Evolutionary conservation across 2,113 vertebrate genomes (phyloP).

Genomic region (Bolborhynchus lineola): DNA sequence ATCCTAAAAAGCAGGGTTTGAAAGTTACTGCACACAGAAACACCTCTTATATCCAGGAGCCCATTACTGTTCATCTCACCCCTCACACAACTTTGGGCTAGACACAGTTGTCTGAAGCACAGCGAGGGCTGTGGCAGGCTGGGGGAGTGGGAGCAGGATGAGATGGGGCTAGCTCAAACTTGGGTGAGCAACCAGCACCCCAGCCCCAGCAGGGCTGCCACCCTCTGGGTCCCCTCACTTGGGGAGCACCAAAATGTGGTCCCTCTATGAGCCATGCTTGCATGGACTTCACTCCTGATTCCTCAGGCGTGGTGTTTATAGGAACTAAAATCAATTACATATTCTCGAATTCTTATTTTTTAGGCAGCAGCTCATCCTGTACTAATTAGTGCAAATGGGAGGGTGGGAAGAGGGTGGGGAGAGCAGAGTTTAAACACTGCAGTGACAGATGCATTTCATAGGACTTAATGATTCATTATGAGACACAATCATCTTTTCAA

Average conservation of each 20-base stretch:
- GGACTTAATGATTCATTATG: slow-evolving; percentile 18
- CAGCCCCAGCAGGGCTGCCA: not conserved
- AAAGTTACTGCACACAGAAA: not conserved
- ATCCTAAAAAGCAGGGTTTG: not conserved
- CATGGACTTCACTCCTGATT: not conserved
- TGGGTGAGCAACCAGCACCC: not conserved
- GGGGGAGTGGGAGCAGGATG: rapidly evolving
- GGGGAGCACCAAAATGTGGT: not conserved
- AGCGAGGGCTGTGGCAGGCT: rapidly evolving
- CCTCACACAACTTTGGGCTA: rapidly evolving
- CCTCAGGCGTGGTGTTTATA: not conserved
- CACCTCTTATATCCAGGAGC: not conserved
- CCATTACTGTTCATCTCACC: not conserved
- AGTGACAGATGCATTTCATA: slow-evolving; percentile 42
- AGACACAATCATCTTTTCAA: slow-evolving; percentile 18
- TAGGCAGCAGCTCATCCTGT: not conserved
- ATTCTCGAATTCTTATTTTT: not conserved
- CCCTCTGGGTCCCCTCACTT: not conserved
- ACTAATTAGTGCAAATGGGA: slow-evolving; percentile 25
- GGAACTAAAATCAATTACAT: not conserved
- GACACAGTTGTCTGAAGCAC: not conserved
- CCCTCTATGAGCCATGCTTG: not conserved
- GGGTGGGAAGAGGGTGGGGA: not conserved
- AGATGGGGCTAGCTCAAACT: rapidly evolving
- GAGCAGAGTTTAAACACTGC: not conserved